Percentiles rank a stretch among this genome's conserved stretches.
Conservation (phyloP, 30 jellyfish, hydroid and myxozoan species). For the Rhopilema esculentum region DNA sequence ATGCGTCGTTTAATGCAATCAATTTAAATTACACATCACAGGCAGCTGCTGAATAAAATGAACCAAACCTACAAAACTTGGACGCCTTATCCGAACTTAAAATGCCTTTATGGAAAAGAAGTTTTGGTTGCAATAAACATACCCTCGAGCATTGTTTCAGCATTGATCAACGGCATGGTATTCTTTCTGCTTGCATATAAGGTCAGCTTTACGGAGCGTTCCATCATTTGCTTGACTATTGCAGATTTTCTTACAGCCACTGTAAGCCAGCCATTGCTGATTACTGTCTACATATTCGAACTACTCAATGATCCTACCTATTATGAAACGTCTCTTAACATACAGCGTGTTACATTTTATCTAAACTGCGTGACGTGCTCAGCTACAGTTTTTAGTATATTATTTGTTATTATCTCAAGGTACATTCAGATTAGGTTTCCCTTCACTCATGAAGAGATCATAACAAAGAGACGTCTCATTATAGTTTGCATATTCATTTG, state of each 20-base stretch:
- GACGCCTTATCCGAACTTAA: constrained; percentile 40
- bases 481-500: constrained; percentile 12
- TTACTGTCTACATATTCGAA: constrained; percentile 9
- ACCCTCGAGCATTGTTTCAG: constrained; percentile 8
- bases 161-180: constrained; percentile 5
- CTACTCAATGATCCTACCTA: not conserved
- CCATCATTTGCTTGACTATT: constrained; percentile 25
- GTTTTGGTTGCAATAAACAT: constrained; percentile 3
- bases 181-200: constrained; percentile 1
- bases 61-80: constrained; percentile 11
- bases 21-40: too few species aligned
- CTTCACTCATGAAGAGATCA: constrained; percentile 8
- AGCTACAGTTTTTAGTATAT: constrained; percentile 25
- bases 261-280: constrained; percentile 24
- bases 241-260: constrained; percentile 25
- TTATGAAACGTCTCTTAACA: not conserved
- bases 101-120: constrained; percentile 12
- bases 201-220: constrained; percentile 39
- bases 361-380: constrained; percentile 24
- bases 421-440: constrained; percentile 39
- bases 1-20: too few species aligned
- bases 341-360: constrained; percentile 19
- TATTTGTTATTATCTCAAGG: constrained; percentile 5
- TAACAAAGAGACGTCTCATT: constrained; percentile 12
- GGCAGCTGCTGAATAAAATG: too few species aligned